Base-by-base conservation (phyloP, 2,888 invertebrate species). In the Melipona beecheii region DNA sequence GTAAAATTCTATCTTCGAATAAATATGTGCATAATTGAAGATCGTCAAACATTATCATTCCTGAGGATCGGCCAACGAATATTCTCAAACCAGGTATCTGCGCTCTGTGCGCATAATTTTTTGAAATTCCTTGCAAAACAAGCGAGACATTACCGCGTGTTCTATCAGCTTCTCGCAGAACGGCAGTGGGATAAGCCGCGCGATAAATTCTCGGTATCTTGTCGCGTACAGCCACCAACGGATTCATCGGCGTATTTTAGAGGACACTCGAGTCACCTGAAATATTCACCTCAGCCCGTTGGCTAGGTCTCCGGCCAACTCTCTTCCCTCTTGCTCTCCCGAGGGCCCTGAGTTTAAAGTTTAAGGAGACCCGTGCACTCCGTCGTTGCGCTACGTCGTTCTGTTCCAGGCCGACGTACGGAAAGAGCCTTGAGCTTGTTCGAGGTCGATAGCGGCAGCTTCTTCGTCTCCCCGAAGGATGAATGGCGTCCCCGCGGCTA, bases 221-320 rank as follows among this genome's bases (percentile, higher is more conserved):
- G 80, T 80, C 83, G 73, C 24, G 71, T 62, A 24, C 69, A 76
- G 62, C 72, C 56, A 50, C 72, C 72, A 52, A 58, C 66, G 82
- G 76, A 80, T 87, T 87, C 82, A 87, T 85, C 82, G 87, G 80
- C 74, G 79, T 81, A 85, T 87, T 85, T 87, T 85, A 87, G 82
- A 75, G 87, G 87, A 86, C 85, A 84, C 89, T 90, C 79, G 86
- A 87, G 90, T 83, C 81, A 75, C 79, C 84, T 89, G 83, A 91
- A 91, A 91, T 91, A 91, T 91, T 90, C 90, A 89, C 83, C 81
- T 79, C 71, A 60, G 74, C 82, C 64, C 52, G 58, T 74, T 78
- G 78, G 79, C 54, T 79, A 69, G 65, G 69, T 84, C 83, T 85
- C 64, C 68, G 60, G 80, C 74, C 78, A 66, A 54, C 65, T 77